These are phyloP conservation scores for Bryconaethiops microstoma DNA, from an alignment of 2,797 vertebrate genomes.

Conservation along the genomic window DNA sequence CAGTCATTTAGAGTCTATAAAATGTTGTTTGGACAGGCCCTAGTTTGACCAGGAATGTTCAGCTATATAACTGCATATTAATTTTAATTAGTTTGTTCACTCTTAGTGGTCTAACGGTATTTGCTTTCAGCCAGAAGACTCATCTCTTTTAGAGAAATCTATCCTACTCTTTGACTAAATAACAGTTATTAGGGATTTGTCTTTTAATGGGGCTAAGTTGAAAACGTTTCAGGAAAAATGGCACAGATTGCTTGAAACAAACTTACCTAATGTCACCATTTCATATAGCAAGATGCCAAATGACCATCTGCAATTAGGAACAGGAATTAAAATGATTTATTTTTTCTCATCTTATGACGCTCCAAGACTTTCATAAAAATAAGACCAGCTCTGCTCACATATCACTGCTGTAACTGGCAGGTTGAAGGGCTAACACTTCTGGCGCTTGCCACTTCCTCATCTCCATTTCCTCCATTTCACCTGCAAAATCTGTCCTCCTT, in stretches of 20 bases:
- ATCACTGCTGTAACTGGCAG: conserved; percentile 77
- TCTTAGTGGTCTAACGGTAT: too few relatives aligned
- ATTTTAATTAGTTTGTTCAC: too few relatives aligned
- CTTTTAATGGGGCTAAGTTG: too few relatives aligned
- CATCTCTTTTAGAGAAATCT: not conserved
- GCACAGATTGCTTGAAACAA: not conserved
- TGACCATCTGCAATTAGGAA: conserved; percentile 84
- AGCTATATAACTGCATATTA: too few relatives aligned
- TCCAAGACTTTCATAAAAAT: not conserved
- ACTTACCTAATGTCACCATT: conserved; percentile 90
- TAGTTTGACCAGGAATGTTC: too few relatives aligned
- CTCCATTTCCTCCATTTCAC: conserved; percentile 51
- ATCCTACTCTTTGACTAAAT: not conserved
- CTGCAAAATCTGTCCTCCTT: conserved; percentile 51
- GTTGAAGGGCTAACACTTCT: conserved; percentile 78
- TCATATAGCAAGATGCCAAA: conserved; percentile 94
- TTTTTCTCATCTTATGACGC: not conserved
- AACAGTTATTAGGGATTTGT: not conserved
- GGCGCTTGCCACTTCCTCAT: conserved; percentile 91
- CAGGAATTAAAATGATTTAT: not conserved
- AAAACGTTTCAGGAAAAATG: not conserved
- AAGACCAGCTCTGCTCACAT: conserved; percentile 72
- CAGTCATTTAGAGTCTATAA: too few relatives aligned
- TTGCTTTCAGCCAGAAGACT: too few relatives aligned
- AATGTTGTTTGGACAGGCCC: too few relatives aligned